phyloP scores from a whole-genome alignment of 2,888 invertebrate genomes.

The Idaea aversata region DNA sequence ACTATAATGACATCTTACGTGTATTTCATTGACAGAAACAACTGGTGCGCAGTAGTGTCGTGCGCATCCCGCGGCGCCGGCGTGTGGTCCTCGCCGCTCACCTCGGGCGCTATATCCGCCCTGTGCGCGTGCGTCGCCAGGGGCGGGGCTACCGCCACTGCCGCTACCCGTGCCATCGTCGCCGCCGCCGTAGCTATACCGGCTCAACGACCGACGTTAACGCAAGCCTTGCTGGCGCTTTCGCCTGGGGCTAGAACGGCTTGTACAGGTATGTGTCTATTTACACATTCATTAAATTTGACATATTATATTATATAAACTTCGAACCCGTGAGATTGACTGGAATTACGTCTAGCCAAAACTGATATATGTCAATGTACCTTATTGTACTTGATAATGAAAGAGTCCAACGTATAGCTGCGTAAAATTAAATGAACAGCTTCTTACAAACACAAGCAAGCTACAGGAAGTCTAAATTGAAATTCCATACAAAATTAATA shows the following conservation, averaged over 20 bases:
- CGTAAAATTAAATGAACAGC: too few species aligned
- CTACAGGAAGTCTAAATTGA: too few species aligned
- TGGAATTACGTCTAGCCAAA: too few species aligned
- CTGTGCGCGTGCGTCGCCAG: conserved; percentile 53
- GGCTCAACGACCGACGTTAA: conserved; percentile 46
- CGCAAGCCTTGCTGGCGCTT: conserved; percentile 55
- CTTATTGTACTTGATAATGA: too few species aligned
- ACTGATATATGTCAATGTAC: too few species aligned
- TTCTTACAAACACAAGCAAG: too few species aligned
- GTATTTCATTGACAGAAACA: conserved; percentile 77
- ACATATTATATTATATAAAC: too few species aligned
- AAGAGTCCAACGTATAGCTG: too few species aligned
- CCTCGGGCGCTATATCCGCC: conserved; percentile 58
- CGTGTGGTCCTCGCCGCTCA: conserved; percentile 40
- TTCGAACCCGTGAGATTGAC: too few species aligned
- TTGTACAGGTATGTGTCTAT: conserved; percentile 33
- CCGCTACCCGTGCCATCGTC: conserved; percentile 47
- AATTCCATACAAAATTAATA: too few species aligned
- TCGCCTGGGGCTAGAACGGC: conserved; percentile 62
- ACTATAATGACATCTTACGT: background rate
- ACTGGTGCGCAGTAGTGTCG: conserved; percentile 91
- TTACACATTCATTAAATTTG: too few species aligned
- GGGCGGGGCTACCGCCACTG: conserved; percentile 42
- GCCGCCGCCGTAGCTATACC: conserved; percentile 41
- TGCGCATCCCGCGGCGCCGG: conserved; percentile 83